Conservation (phyloP, 2,797 vertebrate genomes). For the Siniperca obscura region DNA sequence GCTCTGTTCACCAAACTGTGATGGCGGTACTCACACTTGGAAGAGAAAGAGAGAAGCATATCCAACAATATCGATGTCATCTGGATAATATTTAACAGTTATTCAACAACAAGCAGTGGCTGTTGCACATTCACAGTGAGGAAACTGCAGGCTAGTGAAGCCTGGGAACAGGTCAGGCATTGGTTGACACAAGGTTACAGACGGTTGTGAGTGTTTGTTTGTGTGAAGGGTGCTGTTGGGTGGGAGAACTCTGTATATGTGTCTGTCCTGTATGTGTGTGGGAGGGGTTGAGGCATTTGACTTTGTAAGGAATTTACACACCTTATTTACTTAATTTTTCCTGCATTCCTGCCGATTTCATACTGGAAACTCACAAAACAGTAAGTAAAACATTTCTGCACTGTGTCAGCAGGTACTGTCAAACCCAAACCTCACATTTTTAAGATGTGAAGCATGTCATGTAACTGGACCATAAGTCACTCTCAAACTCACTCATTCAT, state of each 20-base stretch:
- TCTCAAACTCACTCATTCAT: neutral
- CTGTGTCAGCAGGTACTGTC: neutral
- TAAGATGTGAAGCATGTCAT: slow-evolving; percentile 12
- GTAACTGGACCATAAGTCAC: neutral
- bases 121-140: slow-evolving; percentile 29
- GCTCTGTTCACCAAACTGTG: slow-evolving; percentile 31
- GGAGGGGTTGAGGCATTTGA: slow-evolving; percentile 12
- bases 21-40: slow-evolving; percentile 11
- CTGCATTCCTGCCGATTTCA: slow-evolving; percentile 52
- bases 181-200: slow-evolving; percentile 20
- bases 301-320: slow-evolving; percentile 19
- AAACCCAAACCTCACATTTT: neutral
- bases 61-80: slow-evolving; percentile 29
- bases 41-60: slow-evolving; percentile 15
- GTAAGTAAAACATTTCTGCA: neutral
- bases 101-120: slow-evolving; percentile 30
- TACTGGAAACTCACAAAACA: slow-evolving; percentile 36
- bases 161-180: slow-evolving; percentile 30
- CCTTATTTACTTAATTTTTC: slow-evolving; percentile 36
- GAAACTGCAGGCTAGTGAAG: slow-evolving; percentile 44
- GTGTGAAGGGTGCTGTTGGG: slow-evolving; percentile 15
- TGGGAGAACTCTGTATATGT: slow-evolving; percentile 11
- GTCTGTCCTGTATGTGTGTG: slow-evolving; percentile 9
- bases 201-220: slow-evolving; percentile 39
- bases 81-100: slow-evolving; percentile 62